Evolutionary conservation across 1,140 invertebrate genomes (phyloP).

Genomic region (Heliothis subflexa): DNA sequence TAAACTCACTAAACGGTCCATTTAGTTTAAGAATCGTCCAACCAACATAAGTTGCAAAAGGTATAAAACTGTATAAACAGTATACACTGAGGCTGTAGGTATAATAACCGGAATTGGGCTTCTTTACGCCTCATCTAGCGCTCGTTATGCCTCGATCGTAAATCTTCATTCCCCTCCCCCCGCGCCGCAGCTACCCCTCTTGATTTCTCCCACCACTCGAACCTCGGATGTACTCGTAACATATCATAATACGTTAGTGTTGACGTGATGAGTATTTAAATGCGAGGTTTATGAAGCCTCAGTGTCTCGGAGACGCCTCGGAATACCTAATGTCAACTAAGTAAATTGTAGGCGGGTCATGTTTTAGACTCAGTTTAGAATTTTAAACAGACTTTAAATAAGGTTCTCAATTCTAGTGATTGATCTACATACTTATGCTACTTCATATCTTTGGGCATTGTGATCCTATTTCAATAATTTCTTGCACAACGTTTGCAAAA

Average conservation of each 20-base stretch:
- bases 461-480: no score
- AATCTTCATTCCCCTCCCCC: conserved; percentile 79
- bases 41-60: conserved; percentile 22
- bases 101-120: conserved; percentile 83
- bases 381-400: no score
- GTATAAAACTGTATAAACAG: conserved; percentile 32
- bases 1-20: background rate
- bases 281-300: conserved; percentile 14
- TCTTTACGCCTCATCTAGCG: conserved; percentile 84
- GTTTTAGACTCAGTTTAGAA: background rate
- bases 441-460: no score
- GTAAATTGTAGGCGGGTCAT: background rate
- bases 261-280: conserved; percentile 47
- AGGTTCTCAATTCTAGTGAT: no score
- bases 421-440: no score
- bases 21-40: conserved; percentile 22
- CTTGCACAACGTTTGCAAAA: no score
- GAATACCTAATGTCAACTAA: conserved; percentile 19
- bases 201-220: conserved; percentile 71
- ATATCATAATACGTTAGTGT: conserved; percentile 66
- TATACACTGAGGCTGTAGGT: conserved; percentile 59
- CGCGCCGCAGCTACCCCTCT: conserved; percentile 52
- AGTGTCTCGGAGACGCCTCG: conserved; percentile 2
- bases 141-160: conserved; percentile 82
- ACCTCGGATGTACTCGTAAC: conserved; percentile 66